phyloP scores from a whole-genome alignment of 2,797 vertebrate species.

The Enteromius radiatus region DNA sequence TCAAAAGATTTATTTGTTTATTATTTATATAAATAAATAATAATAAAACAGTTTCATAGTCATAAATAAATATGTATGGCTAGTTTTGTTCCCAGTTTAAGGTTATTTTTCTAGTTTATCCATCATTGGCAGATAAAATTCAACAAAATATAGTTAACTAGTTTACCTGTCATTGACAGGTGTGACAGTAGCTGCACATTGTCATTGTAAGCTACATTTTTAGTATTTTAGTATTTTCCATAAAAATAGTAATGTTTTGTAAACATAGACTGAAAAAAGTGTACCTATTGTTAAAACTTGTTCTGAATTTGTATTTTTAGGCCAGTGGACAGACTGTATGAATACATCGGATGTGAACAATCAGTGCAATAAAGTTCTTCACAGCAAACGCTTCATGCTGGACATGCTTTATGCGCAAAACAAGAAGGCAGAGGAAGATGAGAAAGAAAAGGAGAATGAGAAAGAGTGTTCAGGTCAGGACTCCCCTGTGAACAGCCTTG shows the following conservation, averaged over 20 bases:
- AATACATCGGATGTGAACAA: slow-evolving; percentile 86
- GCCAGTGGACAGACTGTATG: slow-evolving; percentile 81
- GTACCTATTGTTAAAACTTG: neutral
- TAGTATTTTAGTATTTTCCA: neutral
- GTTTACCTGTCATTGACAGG: neutral
- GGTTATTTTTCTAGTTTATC: neutral
- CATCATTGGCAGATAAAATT: neutral
- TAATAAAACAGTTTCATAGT: neutral
- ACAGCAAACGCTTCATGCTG: slow-evolving; percentile 93
- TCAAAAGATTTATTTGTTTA: neutral
- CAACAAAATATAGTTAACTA: neutral
- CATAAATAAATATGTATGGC: neutral
- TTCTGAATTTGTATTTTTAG: slow-evolving; percentile 67
- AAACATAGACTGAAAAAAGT: neutral
- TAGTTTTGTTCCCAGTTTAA: neutral
- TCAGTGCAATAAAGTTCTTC: slow-evolving; percentile 89
- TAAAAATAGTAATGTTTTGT: neutral
- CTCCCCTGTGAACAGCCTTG: slow-evolving; percentile 83
- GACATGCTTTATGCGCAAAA: slow-evolving; percentile 95
- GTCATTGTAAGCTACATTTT: neutral
- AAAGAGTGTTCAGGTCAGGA: slow-evolving; percentile 72
- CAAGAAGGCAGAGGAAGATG: slow-evolving; percentile 76
- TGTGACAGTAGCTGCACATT: neutral
- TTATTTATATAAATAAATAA: neutral
- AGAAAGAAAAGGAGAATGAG: slow-evolving; percentile 76